Evolutionary conservation across 2,888 invertebrate genomes (phyloP), one percentile per base, ranked within the genome.

Genomic region (Himalopsyche kuldschensis): DNA sequence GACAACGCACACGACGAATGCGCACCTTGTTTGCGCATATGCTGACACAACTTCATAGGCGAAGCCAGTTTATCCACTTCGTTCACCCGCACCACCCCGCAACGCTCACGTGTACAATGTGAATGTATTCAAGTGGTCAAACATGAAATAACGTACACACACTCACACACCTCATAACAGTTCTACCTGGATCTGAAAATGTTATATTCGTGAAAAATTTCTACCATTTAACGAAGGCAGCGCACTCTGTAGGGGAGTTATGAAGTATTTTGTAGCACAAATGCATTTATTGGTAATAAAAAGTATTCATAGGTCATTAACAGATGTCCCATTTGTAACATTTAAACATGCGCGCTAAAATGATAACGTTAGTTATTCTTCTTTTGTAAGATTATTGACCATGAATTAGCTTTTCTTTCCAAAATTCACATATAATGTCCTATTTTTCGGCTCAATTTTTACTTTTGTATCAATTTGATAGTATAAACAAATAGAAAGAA

Each of bases 1-100:
- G 96, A 96, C 96, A 96, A 97, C 96, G 96, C 96, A 95, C 93
- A 94, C 94, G 93, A 93, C 94, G 93, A 94, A 93, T 93, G 95
- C 95, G 95, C 95, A 95, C 92, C 93, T 93, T 93, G 93, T 93
- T 93, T 94, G 95, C 95, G 95, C 95, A 95, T 92, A 93, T 94
- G 94, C 94, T 94, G 94, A 94, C 94, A 92, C 94, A 93, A 93
- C 93, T 93, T 89, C 88, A 89, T 89, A 89, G 90, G 90, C 90
- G 90, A 91, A 92, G 90, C 91, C 90, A 90, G 91, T 90, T 82
- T 87, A 83, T 87, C 89, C 84, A 78, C 91, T 91, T 90, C 91
- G 90, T 89, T 90, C 88, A 75, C 82, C 80, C 82, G 81, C 84
- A 77, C 82, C 82, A 83, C 80, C 82, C 80, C 83, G 78, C 83